A percentile compares a stretch with the other conserved stretches of the same genome.
Conservation (phyloP, 1,140 invertebrate species). For the Drosophila neocordata region DNA sequence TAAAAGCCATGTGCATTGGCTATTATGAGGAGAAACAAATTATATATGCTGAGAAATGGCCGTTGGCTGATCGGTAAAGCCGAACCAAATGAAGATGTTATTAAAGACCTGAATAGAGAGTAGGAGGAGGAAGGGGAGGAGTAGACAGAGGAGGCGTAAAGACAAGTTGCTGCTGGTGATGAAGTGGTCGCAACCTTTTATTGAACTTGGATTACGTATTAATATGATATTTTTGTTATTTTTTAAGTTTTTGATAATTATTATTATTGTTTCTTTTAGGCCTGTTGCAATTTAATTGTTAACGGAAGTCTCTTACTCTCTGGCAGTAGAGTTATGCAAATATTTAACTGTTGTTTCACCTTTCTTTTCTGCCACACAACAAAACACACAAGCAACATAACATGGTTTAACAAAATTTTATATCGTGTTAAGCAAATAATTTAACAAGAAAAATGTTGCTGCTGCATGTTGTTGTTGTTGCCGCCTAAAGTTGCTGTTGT, state of each 20-base stretch:
- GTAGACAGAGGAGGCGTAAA: not conserved
- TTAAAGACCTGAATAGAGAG: not conserved
- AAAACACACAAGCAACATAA: not conserved
- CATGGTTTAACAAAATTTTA: constrained; percentile 67
- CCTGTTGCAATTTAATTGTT: constrained; percentile 59
- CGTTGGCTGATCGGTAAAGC: not conserved
- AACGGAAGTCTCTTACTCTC: constrained; percentile 50
- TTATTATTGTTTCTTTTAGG: constrained; percentile 33
- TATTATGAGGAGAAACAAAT: constrained; percentile 9
- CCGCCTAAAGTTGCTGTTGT: not conserved
- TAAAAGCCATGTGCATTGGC: constrained; percentile 2
- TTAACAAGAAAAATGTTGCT: constrained; percentile 66
- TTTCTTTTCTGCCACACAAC: constrained; percentile 54
- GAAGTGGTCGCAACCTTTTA: constrained; percentile 53
- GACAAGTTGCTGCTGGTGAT: constrained; percentile 22
- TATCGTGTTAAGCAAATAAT: constrained; percentile 67
- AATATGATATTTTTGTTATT: constrained; percentile 10
- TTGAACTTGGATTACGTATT: constrained; percentile 52
- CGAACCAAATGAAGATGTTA: constrained; percentile 8
- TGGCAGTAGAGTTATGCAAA: constrained; percentile 50
- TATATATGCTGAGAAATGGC: constrained; percentile 5
- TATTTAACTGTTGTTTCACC: constrained; percentile 53
- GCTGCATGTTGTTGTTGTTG: constrained; percentile 30
- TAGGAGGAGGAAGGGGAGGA: not conserved
- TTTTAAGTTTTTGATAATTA: not conserved